Conservation (phyloP, 2,113 vertebrate species). For the Lathamus discolor region DNA sequence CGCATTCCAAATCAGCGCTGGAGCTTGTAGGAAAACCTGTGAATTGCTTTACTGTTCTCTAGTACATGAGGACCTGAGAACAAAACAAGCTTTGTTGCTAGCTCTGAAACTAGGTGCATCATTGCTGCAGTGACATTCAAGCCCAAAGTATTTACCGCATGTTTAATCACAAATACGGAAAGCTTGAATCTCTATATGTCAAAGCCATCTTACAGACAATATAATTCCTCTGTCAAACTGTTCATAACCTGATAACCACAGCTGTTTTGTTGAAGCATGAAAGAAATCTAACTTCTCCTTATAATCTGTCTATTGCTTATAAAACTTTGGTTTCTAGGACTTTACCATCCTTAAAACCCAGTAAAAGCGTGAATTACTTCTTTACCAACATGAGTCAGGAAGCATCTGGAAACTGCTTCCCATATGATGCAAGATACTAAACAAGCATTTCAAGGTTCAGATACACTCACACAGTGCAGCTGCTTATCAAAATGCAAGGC, state of each 20-base stretch:
- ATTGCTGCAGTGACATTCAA: neutral
- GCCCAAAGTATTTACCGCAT: neutral
- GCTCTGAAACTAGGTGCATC: neutral
- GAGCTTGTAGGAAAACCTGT: neutral
- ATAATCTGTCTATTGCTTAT: neutral
- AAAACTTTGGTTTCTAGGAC: neutral
- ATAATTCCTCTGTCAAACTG: neutral
- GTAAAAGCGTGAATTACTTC: neutral
- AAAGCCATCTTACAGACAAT: neutral
- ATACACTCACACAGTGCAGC: neutral
- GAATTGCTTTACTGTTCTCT: neutral
- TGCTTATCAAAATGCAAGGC: slow-evolving; percentile 9
- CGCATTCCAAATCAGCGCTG: neutral
- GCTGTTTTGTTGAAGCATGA: neutral
- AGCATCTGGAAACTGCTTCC: neutral
- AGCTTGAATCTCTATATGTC: neutral
- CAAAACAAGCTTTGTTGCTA: neutral
- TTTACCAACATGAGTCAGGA: slow-evolving; percentile 1
- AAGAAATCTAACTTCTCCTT: neutral
- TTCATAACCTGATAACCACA: neutral
- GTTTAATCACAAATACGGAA: neutral
- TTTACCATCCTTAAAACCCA: neutral
- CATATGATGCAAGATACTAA: neutral
- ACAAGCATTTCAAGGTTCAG: neutral
- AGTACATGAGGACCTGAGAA: neutral